These are phyloP conservation scores for Physella acuta DNA, from an alignment of 1,140 invertebrate genomes.

Conservation along the genomic window DNA sequence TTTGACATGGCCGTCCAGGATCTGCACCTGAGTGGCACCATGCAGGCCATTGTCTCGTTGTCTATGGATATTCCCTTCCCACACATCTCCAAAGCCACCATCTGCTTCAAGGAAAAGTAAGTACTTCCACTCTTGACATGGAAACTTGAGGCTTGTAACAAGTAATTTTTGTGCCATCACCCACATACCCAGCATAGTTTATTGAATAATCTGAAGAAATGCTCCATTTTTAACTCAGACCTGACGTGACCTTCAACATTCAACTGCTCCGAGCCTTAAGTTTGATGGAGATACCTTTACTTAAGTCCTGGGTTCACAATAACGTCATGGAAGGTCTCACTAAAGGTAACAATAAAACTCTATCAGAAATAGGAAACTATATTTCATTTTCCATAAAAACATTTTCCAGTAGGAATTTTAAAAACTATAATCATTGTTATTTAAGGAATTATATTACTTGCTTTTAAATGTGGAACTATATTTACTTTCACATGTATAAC, in stretches of 20 bases:
- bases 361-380: neutral
- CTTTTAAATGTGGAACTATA: neutral
- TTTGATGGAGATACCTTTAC: slow-evolving; percentile 65
- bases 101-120: slow-evolving; percentile 63
- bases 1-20: slow-evolving; percentile 62
- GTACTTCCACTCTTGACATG: slow-evolving; percentile 21
- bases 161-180: no score
- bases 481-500: neutral
- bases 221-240: slow-evolving; percentile 56
- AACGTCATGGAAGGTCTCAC: slow-evolving; percentile 65
- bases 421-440: no score
- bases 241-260: slow-evolving; percentile 66
- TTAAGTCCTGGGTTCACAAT: slow-evolving; percentile 66
- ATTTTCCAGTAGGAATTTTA: no score
- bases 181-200: no score
- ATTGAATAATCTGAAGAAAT: no score
- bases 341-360: slow-evolving; percentile 53
- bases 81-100: slow-evolving; percentile 62
- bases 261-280: slow-evolving; percentile 63
- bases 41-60: slow-evolving; percentile 61
- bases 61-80: slow-evolving; percentile 65
- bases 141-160: no score
- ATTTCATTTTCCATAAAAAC: no score
- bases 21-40: slow-evolving; percentile 61
- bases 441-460: no score